Conservation (phyloP, 2,797 vertebrate species). For the Smutsia gigantea region DNA sequence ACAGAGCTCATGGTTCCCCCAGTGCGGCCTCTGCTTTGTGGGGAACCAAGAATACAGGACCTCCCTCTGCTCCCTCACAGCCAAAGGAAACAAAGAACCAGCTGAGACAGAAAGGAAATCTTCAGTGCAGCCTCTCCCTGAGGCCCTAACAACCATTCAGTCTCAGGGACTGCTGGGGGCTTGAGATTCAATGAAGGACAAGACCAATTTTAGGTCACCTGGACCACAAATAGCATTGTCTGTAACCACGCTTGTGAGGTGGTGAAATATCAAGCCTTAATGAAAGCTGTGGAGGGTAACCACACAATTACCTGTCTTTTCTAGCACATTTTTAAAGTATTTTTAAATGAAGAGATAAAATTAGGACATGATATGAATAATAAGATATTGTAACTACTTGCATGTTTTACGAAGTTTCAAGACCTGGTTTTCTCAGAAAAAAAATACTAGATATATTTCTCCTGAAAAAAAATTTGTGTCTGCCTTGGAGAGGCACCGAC, state of each 20-base stretch:
- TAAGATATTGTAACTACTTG: not conserved
- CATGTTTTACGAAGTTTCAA: not conserved
- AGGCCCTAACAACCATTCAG: not conserved
- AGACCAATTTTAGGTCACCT: not conserved
- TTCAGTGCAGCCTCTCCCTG: not conserved
- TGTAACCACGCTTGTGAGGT: not conserved
- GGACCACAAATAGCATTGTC: not conserved
- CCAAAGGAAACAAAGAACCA: not conserved
- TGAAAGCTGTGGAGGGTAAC: not conserved
- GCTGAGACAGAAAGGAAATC: not conserved
- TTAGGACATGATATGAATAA: not conserved
- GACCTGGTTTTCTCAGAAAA: not conserved
- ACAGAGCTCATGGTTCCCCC: not conserved
- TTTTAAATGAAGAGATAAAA: conserved; percentile 31
- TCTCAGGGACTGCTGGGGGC: not conserved
- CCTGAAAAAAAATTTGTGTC: not conserved
- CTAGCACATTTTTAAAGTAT: not conserved
- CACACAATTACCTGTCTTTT: not conserved
- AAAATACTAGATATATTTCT: not conserved
- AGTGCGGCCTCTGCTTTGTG: not conserved
- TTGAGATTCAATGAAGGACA: not conserved
- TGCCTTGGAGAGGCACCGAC: not conserved
- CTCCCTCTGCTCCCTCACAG: not conserved
- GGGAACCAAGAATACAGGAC: not conserved
- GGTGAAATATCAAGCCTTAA: not conserved